A percentile compares a stretch with the other conserved stretches of the same genome.
Evolutionary conservation across 2,113 vertebrate species (phyloP).

Genomic region (Ammospiza caudacuta): DNA sequence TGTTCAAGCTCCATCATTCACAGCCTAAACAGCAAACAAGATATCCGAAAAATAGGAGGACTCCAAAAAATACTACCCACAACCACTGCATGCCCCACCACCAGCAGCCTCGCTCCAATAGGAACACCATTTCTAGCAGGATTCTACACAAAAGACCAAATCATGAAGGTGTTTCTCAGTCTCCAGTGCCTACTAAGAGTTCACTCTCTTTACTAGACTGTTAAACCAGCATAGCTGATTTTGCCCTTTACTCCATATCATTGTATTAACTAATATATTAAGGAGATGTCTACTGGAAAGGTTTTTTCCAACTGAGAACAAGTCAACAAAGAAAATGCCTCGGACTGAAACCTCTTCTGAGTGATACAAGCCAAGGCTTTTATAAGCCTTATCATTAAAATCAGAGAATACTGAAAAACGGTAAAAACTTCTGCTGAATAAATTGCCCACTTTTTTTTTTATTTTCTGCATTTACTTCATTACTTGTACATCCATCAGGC

Average conservation of each 20-base stretch:
- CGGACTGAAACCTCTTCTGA: not conserved
- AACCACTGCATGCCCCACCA: too few relatives aligned
- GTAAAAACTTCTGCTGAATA: not conserved
- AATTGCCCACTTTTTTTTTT: not conserved
- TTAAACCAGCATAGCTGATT: not conserved
- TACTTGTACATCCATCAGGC: not conserved
- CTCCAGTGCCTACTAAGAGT: not conserved
- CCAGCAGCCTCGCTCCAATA: too few relatives aligned
- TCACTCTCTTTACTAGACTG: not conserved
- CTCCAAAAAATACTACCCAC: too few relatives aligned
- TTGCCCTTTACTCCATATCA: not conserved
- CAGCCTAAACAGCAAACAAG: too few relatives aligned
- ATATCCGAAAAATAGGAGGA: too few relatives aligned
- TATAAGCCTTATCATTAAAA: not conserved
- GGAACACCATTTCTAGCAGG: too few relatives aligned
- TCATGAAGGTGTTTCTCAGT: not conserved
- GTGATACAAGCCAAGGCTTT: not conserved
- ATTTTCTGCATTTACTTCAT: not conserved
- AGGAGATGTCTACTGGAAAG: not conserved
- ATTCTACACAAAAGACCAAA: not conserved
- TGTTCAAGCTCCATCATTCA: too few relatives aligned
- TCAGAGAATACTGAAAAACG: not conserved
- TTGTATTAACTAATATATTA: not conserved
- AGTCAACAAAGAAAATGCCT: not conserved
- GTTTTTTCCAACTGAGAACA: not conserved